Base-by-base conservation (phyloP, 2,888 invertebrate species). In the Lamellibrachia columna region DNA sequence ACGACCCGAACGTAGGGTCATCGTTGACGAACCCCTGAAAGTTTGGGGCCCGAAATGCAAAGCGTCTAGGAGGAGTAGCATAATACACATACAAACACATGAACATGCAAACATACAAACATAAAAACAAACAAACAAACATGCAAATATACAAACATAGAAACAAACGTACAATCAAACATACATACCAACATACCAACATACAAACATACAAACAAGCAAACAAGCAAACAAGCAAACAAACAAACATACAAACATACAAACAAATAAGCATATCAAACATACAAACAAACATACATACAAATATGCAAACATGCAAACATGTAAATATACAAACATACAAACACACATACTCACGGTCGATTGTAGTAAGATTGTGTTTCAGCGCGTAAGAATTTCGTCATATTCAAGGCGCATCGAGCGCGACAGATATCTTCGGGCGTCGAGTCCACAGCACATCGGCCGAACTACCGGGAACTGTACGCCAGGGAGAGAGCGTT, bases 351-450 rank as follows among this genome's bases (percentile, higher is more conserved):
- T 9, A 7, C 55, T 7, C 55, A 55, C 55, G 11, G 22, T 22
- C 75, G 3, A 11, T 6, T 75, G 22, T 75, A 2, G n/a, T 3
- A 40, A 6, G 22, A 75, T 4, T 75, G 22, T 75, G 75, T 75
- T 75, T n/a, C 75, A 75, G 75, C 75, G 75, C 75, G 75, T 75
- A 75, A 75, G 75, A 15, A 75, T 22, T 75, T 75, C 75, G n/a
- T 75, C 75, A 75, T 75, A 11, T 75, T 75, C 75, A 75, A 75
- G 75, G 75, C 75, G 75, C 75, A 6, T 6, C 75, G 75, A 22
- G 75, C 75, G 22, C 75, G n/a, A n/a, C 75, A 75, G 75, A 11
- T 75, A 22, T 75, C n/a, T n/a, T 75, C 75, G 3, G 75, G 75
- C 75, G 75, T 75, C 22, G 75, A 75, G 75, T 22, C 75, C 6